Evolutionary conservation across 2,113 vertebrate species (phyloP), one percentile per base, ranked within the genome.

Genomic region (Sarotherodon lohbergeri): DNA sequence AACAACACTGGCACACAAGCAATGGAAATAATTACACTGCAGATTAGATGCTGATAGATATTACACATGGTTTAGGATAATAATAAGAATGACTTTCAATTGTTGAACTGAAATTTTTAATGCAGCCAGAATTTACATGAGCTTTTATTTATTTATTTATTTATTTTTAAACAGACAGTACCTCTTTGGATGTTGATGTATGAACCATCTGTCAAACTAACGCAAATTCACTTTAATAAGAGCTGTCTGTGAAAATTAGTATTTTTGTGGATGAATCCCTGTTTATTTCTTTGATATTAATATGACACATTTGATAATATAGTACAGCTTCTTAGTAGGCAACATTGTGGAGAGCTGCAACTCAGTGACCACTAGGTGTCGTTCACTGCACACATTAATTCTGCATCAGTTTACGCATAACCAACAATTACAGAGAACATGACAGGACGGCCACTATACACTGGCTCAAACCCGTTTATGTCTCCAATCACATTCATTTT

Each of bases 291-390:
- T 39, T 0, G 55, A 27, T 56, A 56, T 55, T 61, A 61, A 24
- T 50, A 19, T 80, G 34, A 22, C 5, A 63, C 5, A n/a, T 32
- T 52, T 48, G 9, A 66, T 7, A 54, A 29, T 54, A 34, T 32
- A 56, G 24, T 0, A 32, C 27, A 55, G 57, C 34, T 55, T 29
- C 4, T 19, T 56, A 3, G 46, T 2, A 61, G 80, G 63, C 17
- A 91, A 52, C 79, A 54, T 1, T 54, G 8, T 80, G 34, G 16
- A 57, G 5, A 32, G 50, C 76, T 61, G 80, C 43, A 39, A 7
- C 54, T 48, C 48, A 13, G 1, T 66, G 82, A 66, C 88, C 91
- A 92, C 89, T 52, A 92, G 88, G 87, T 88, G 89, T 87, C 84
- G 5, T 82, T 81, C 9, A 1, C 1, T 71, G 54, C 6, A 81